These are phyloP conservation scores for Julus scandinavius DNA, from an alignment of 2,888 invertebrate genomes.

Conservation along the genomic window DNA sequence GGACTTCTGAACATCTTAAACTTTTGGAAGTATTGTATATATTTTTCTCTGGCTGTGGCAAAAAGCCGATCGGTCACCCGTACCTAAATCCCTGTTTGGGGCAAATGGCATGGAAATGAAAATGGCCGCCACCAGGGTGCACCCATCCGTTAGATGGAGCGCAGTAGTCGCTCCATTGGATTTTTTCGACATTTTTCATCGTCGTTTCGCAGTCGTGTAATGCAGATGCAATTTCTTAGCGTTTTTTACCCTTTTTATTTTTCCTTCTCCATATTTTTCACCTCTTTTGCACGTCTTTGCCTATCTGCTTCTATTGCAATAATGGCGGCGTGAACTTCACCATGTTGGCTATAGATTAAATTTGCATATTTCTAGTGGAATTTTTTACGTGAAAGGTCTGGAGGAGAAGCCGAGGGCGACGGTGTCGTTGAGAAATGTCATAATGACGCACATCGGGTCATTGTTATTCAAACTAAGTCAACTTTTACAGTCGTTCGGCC, in stretches of 20 bases:
- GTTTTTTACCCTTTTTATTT: background rate
- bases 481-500: background rate
- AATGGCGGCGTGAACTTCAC: background rate
- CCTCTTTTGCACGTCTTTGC: background rate
- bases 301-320: background rate
- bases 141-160: too few relatives aligned
- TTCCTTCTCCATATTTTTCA: background rate
- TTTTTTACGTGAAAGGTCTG: background rate
- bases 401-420: background rate
- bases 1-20: too few relatives aligned
- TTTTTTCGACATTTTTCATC: too few relatives aligned
- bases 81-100: too few relatives aligned
- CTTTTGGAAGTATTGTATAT: too few relatives aligned
- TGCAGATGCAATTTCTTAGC: background rate
- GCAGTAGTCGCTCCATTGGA: too few relatives aligned
- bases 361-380: background rate
- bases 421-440: slow-evolving; percentile 10
- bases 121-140: too few relatives aligned
- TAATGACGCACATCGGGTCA: slow-evolving; percentile 18
- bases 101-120: too few relatives aligned
- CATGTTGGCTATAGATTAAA: background rate
- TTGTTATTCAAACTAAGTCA: slow-evolving; percentile 18
- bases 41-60: too few relatives aligned
- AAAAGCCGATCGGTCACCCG: too few relatives aligned
- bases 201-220: too few relatives aligned